A percentile compares a stretch with the other conserved stretches of the same genome.
Conservation (phyloP, 2,797 vertebrate species). For the Rallus crepitans region DNA sequence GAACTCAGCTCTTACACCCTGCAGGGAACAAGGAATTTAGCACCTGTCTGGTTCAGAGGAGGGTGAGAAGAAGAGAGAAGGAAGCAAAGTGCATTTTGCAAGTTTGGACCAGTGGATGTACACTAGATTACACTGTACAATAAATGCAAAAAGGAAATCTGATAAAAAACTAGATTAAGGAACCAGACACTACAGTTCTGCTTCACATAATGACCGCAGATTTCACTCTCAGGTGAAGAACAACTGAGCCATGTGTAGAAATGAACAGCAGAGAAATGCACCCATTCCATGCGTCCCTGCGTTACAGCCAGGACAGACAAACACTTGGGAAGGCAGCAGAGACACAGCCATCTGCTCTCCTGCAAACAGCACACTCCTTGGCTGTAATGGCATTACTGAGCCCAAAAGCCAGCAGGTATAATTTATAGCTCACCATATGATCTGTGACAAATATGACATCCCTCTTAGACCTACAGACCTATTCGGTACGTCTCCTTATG, state of each 20-base stretch:
- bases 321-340: not conserved
- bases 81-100: not conserved
- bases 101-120: not conserved
- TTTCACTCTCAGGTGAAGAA: not conserved
- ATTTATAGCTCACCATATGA: not conserved
- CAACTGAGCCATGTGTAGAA: not conserved
- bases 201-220: not conserved
- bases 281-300: rapidly evolving
- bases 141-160: not conserved
- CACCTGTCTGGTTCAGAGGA: rapidly evolving
- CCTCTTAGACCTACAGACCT: not conserved
- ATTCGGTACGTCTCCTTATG: not conserved
- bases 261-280: not conserved
- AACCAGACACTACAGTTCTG: not conserved
- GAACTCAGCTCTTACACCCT: not conserved
- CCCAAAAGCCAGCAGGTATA: not conserved
- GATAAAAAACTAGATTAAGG: not conserved
- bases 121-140: not conserved
- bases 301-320: not conserved
- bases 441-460: not conserved
- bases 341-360: not conserved
- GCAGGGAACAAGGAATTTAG: not conserved
- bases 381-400: not conserved
- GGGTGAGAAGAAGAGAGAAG: not conserved
- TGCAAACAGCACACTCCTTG: not conserved